Conservation (phyloP, 1,140 invertebrate species). For the Bombus balteatus region DNA sequence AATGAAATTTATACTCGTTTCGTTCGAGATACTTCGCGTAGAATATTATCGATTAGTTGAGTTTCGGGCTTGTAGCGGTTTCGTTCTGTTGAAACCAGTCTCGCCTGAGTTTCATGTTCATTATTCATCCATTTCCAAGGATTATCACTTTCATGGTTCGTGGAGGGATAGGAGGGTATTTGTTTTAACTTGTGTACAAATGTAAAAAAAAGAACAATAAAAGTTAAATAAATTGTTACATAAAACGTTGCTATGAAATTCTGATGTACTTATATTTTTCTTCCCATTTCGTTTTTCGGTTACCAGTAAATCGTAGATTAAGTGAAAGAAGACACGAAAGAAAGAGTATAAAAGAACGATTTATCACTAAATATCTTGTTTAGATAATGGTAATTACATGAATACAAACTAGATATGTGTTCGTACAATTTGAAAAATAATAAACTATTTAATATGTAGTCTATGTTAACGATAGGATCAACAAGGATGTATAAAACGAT, state of each 20-base stretch:
- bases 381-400: not conserved
- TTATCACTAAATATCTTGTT: not conserved
- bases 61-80: slow-evolving; percentile 73
- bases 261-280: not conserved
- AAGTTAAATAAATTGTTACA: slow-evolving; percentile 57
- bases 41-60: slow-evolving; percentile 27
- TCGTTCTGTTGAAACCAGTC: slow-evolving; percentile 64
- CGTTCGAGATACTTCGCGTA: not conserved
- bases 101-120: slow-evolving; percentile 63
- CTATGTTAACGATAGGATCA: too few species aligned
- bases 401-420: not conserved
- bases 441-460: not conserved
- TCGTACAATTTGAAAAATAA: not conserved
- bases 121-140: slow-evolving; percentile 38
- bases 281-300: not conserved
- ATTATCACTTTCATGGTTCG: slow-evolving; percentile 46
- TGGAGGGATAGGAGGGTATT: slow-evolving; percentile 19
- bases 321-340: not conserved
- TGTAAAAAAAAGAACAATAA: slow-evolving; percentile 72
- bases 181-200: slow-evolving; percentile 57
- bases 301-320: slow-evolving; percentile 71
- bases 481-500: not conserved
- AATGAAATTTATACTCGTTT: not conserved
- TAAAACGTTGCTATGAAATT: slow-evolving; percentile 35
- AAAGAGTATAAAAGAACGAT: not conserved